Base-by-base conservation (phyloP, 2,797 vertebrate species). In the Peromyscus attwateri region DNA sequence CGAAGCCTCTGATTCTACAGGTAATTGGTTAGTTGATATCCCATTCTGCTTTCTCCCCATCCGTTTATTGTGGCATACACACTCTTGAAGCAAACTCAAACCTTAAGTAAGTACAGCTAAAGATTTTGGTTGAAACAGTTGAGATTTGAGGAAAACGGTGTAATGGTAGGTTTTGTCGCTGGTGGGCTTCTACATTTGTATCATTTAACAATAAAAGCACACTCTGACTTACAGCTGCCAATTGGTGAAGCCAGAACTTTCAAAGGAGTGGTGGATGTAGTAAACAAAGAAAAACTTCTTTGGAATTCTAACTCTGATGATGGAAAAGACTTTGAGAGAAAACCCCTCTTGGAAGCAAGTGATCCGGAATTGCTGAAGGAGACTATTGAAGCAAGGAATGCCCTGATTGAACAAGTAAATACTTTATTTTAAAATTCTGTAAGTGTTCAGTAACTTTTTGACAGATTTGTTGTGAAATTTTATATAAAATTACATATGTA, bases 351-450 rank as follows among this genome's bases (percentile, higher is more conserved):
- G 93, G 97, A 98, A 66, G 89, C 95, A 7, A 99, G 98, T 77
- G 99, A 99, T 92, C 98, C 98, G 10, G 97, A 98, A 6, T 98
- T 99, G n/a, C 98, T 99, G 76, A 98, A 98, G 92, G 98, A 99
- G 96, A 98, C 98, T 70, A 98, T 46, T 17, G 99, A 99, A 97
- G 99, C 99, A 96, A 99, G 99, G 98, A 99, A 97, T 84, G 97
- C 98, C 94, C 98, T 99, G 97, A 99, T 99, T 97, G 99, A 99
- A 98, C 99, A 99, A 99, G 99, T 99, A 98, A 99, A 98, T 98
- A 93, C 19, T 52, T 98, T 96, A 93, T 14, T 95, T 98, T 98
- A 95, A 97, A 96, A 87, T 73, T 84, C 55, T 9, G 34, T 75
- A 91, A 85, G 12, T 95, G 68, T 85, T 88, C 82, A 95, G 71